Base-by-base conservation (phyloP, 2,113 vertebrate genomes). In the Butastur rufipennis region DNA sequence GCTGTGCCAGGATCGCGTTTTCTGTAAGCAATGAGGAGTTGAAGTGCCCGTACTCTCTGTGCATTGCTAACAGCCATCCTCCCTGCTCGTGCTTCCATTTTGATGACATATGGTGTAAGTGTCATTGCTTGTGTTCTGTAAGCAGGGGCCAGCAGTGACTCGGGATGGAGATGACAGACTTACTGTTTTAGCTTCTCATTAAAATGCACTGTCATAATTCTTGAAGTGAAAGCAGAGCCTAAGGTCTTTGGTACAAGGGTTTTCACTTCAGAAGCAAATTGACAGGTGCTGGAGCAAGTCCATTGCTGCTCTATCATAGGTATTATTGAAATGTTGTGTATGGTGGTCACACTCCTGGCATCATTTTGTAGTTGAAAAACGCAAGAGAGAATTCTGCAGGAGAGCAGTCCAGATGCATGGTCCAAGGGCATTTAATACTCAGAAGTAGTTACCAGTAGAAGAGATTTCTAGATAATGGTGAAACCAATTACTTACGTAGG, bases 351-450 rank as follows among this genome's bases (percentile, higher is more conserved):
- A 1, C 13, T 72, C 19, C 43, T 20, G 32, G 20, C 22, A 7
- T 31, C 3, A 10, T 27, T 43, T 58, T 34, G 20, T 20, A 36
- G 53, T 8, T 48, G 32, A 42, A 48, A 55, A 61, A n/a, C 18
- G 7, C 14, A 13, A 10, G 34, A 16, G 45, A 22, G 31, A 20
- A 31, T 45, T 52, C 21, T 14, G 6, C 52, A 13, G 31, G 15
- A 71, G n/a, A 16, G 52, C 1, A 0, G 19, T 14, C 25, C 2
- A 2, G 34, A 12, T 42, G 38, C 31, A 23, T 6, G 3, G 34
- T 40, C 67, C 55, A 8, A 16, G 66, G 32, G 25, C 18, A 11
- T 32, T 80, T 62, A 19, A n/a, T 23, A 36, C 21, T 40, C 7
- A 7, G 63, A 34, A 75, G 38, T 48, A 81, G 47, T 43, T 62